Evolutionary conservation across 2,113 vertebrate species (phyloP).

Genomic region (Campylomormyrus numenius): DNA sequence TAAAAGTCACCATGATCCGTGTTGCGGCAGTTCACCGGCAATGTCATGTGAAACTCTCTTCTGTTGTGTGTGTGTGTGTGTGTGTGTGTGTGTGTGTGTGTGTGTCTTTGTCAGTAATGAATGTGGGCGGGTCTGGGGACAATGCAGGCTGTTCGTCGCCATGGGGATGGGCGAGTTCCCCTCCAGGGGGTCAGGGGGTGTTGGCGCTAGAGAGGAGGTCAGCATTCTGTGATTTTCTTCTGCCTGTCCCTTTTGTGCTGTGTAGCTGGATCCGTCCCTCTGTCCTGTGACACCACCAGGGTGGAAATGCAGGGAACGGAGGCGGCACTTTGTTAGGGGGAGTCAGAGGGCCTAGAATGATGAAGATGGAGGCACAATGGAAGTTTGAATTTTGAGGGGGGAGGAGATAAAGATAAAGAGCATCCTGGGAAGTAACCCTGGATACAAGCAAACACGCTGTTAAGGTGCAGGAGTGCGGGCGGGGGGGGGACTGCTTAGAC

Average conservation of each 20-base stretch:
- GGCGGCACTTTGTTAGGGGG: not conserved
- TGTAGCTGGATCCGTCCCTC: conserved; percentile 36
- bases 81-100: conserved; percentile 35
- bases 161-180: conserved; percentile 60
- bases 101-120: conserved; percentile 61
- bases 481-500: not conserved
- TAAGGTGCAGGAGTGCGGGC: not conserved
- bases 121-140: conserved; percentile 65
- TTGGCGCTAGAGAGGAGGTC: conserved; percentile 53
- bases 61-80: conserved; percentile 39
- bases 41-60: conserved; percentile 18
- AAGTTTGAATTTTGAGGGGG: not conserved
- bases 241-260: conserved; percentile 49
- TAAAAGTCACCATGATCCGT: conserved; percentile 8
- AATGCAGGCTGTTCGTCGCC: conserved; percentile 67
- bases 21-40: not conserved
- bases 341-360: not conserved
- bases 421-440: not conserved
- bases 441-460: not conserved
- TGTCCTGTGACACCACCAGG: conserved; percentile 25
- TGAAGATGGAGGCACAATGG: not conserved
- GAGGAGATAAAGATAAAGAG: not conserved
- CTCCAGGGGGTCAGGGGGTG: conserved; percentile 49
- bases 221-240: conserved; percentile 59
- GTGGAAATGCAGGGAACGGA: not conserved